A percentile compares a stretch with the other conserved stretches of the same genome.
These are phyloP conservation scores for Hyposmocoma kahamanoa DNA, from an alignment of 1,140 invertebrate genomes.

Conservation along the genomic window DNA sequence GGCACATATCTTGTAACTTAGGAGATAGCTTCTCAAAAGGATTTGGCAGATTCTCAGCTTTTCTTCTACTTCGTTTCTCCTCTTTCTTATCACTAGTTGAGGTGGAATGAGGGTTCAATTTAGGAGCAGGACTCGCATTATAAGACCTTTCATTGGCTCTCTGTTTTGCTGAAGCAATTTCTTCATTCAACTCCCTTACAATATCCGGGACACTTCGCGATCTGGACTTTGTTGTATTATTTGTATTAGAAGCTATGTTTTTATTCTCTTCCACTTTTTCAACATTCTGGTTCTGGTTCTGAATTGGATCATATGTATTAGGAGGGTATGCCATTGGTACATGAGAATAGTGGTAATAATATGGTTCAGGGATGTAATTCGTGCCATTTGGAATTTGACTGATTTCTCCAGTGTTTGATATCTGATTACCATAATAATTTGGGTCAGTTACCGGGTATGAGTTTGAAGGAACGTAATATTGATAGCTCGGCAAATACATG, in stretches of 20 bases:
- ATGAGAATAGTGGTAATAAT: slow-evolving; percentile 52
- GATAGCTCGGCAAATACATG: slow-evolving; percentile 54
- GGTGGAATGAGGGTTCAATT: slow-evolving; percentile 22
- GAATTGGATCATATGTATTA: slow-evolving; percentile 34
- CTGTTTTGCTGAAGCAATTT: slow-evolving; percentile 74
- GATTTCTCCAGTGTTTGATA: slow-evolving; percentile 32
- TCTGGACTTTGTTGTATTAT: slow-evolving; percentile 63
- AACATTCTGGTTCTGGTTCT: slow-evolving; percentile 37
- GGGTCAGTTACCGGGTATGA: slow-evolving; percentile 28
- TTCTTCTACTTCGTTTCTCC: slow-evolving; percentile 32
- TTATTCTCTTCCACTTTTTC: slow-evolving; percentile 33
- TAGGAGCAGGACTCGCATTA: slow-evolving; percentile 53
- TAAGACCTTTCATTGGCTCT: slow-evolving; percentile 63
- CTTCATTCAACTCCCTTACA: slow-evolving; percentile 80
- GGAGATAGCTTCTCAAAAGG: slow-evolving; percentile 75
- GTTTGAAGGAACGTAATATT: slow-evolving; percentile 53
- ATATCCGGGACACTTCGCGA: slow-evolving; percentile 82
- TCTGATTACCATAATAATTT: slow-evolving; percentile 36
- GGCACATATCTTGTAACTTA: slow-evolving; percentile 78
- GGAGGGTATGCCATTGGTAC: slow-evolving; percentile 46
- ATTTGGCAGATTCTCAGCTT: slow-evolving; percentile 50
- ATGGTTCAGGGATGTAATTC: slow-evolving; percentile 48
- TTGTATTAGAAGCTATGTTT: slow-evolving; percentile 31
- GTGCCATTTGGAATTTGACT: slow-evolving; percentile 34
- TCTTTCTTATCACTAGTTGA: slow-evolving; percentile 36